phyloP scores from a whole-genome alignment of 2,797 vertebrate species.

The Centroberyx gerrardi region DNA sequence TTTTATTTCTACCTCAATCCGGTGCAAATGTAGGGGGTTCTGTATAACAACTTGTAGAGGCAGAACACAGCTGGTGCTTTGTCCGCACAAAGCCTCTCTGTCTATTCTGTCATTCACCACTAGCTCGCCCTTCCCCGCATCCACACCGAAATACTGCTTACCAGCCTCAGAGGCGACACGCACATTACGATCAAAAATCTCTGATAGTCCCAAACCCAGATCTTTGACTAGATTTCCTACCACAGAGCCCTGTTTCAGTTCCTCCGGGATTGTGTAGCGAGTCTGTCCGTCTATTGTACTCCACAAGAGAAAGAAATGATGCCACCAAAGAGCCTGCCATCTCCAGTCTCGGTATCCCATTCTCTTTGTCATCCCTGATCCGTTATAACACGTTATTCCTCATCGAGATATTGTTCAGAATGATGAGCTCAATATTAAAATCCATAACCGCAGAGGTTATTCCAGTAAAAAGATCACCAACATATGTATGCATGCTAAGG shows the following conservation, averaged over 20 bases:
- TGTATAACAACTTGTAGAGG: slow-evolving; percentile 86
- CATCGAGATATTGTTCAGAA: background rate
- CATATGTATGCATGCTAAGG: background rate
- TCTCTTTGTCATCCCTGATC: slow-evolving; percentile 63
- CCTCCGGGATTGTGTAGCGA: slow-evolving; percentile 89
- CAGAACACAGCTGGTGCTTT: slow-evolving; percentile 85
- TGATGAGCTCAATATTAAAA: background rate
- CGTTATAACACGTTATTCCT: slow-evolving; percentile 29
- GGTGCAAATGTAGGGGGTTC: slow-evolving; percentile 85
- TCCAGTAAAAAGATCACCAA: background rate
- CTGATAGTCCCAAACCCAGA: slow-evolving; percentile 84
- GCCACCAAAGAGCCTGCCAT: slow-evolving; percentile 68
- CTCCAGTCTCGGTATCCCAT: slow-evolving; percentile 60
- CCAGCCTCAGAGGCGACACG: slow-evolving; percentile 86
- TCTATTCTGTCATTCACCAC: slow-evolving; percentile 88
- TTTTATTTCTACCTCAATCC: slow-evolving; percentile 86
- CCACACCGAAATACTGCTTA: slow-evolving; percentile 87
- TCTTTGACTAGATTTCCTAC: slow-evolving; percentile 90
- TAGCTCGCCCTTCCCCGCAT: slow-evolving; percentile 86
- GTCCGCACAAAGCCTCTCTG: slow-evolving; percentile 87
- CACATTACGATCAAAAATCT: slow-evolving; percentile 86
- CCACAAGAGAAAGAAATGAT: slow-evolving; percentile 74
- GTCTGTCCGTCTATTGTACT: slow-evolving; percentile 82
- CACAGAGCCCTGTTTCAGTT: slow-evolving; percentile 86
- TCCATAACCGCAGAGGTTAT: background rate